Percentiles rank a stretch among this genome's conserved stretches.
These are phyloP conservation scores for Gracilinanus agilis DNA, from an alignment of 2,113 vertebrate genomes.

Conservation along the genomic window DNA sequence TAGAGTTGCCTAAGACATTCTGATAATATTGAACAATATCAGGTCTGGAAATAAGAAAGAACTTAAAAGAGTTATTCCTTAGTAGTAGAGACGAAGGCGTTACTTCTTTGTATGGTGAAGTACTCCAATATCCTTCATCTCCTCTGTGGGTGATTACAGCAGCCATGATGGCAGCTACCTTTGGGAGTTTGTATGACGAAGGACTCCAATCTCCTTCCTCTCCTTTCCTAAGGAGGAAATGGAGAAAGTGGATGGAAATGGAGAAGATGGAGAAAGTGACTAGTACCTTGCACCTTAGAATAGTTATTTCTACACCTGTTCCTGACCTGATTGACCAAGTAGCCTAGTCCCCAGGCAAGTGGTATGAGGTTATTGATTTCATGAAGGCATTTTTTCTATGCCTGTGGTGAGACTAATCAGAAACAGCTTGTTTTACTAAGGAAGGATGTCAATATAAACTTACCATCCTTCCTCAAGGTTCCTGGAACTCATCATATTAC, in stretches of 20 bases:
- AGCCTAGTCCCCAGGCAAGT: background rate
- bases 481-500: background rate
- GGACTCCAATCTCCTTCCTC: background rate
- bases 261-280: background rate
- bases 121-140: no score
- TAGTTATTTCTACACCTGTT: background rate
- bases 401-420: background rate
- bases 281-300: background rate
- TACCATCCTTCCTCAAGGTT: background rate
- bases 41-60: no score
- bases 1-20: no score
- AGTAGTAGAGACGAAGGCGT: no score
- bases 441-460: background rate
- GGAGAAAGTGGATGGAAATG: background rate
- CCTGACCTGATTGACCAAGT: background rate
- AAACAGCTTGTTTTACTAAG: background rate
- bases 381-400: background rate
- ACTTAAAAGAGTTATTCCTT: no score
- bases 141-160: no score
- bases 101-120: no score
- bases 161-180: background rate
- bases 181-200: background rate
- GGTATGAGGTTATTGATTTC: background rate
- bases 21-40: no score
- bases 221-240: background rate